Evolutionary conservation across 2,888 invertebrate species (phyloP).

Genomic region (Lutraria lutraria): DNA sequence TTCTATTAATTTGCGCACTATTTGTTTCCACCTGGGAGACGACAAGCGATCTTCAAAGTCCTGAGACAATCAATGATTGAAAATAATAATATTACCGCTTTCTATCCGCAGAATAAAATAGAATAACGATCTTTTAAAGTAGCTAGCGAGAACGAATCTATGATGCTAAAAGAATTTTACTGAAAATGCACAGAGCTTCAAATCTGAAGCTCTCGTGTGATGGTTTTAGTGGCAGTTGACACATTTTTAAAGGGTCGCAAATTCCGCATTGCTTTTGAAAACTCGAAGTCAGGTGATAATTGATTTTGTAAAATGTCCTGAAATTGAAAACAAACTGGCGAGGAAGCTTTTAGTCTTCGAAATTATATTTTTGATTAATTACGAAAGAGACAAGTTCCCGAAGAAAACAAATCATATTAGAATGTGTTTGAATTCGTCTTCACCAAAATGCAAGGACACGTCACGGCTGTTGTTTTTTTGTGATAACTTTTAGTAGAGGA

Average conservation of each 20-base stretch:
- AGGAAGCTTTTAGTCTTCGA: too few species aligned
- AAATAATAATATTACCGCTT: neutral
- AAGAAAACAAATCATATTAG: too few species aligned
- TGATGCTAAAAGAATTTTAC: neutral
- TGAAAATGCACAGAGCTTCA: neutral
- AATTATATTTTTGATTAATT: too few species aligned
- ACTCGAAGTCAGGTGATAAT: neutral
- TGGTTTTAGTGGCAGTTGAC: too few species aligned
- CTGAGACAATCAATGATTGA: neutral
- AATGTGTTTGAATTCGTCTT: too few species aligned
- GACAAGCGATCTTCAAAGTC: neutral
- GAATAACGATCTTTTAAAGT: neutral
- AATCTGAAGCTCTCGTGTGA: neutral
- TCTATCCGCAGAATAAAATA: neutral
- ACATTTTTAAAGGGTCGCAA: too few species aligned
- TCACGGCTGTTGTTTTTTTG: too few species aligned
- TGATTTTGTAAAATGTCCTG: neutral
- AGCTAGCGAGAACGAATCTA: neutral
- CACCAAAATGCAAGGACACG: too few species aligned
- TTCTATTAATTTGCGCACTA: neutral
- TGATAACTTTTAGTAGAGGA: too few species aligned
- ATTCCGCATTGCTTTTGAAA: neutral
- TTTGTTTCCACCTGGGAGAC: neutral
- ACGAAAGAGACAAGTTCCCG: too few species aligned
- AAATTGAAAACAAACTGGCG: neutral